These are phyloP conservation scores for Arremon brunneinucha DNA, from an alignment of 2,797 vertebrate species.

Conservation along the genomic window DNA sequence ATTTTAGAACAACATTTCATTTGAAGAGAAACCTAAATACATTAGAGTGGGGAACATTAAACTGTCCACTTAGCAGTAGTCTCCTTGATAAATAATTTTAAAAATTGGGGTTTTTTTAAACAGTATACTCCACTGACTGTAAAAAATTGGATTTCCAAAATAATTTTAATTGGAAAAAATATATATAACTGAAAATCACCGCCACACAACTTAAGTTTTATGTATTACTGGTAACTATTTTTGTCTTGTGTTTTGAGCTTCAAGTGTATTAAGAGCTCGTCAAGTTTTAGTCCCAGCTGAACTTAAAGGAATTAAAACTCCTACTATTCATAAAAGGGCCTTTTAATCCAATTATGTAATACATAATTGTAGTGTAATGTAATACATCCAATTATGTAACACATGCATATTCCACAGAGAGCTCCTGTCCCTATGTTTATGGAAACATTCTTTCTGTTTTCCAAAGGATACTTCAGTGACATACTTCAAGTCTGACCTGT, in stretches of 20 bases:
- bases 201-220: background rate
- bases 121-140: background rate
- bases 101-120: fast-evolving
- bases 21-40: background rate
- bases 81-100: background rate
- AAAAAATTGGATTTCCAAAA: background rate
- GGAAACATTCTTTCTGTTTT: background rate
- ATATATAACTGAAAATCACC: fast-evolving
- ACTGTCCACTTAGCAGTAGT: background rate
- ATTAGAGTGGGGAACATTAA: background rate
- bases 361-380: background rate
- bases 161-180: background rate
- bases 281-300: background rate
- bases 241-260: background rate
- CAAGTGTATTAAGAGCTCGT: background rate
- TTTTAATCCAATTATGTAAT: background rate
- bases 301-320: background rate
- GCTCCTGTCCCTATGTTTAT: background rate
- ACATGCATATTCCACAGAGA: background rate
- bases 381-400: background rate
- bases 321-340: background rate
- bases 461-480: background rate
- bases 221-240: background rate
- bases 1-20: background rate
- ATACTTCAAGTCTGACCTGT: background rate